phyloP scores from a whole-genome alignment of 2,797 vertebrate genomes.

The Jordanella pulchra region DNA sequence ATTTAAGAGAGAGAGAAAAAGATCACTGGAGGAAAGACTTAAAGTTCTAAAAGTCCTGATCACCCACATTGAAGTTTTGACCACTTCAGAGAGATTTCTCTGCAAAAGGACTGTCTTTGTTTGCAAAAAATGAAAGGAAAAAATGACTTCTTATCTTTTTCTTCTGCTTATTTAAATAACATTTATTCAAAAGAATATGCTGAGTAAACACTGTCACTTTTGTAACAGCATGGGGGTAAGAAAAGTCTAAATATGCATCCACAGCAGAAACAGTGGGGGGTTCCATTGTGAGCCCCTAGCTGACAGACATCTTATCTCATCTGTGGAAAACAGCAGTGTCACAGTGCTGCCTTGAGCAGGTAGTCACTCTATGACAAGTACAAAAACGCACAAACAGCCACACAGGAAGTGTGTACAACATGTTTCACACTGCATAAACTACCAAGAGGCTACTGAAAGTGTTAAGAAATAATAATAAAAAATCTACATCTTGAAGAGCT shows the following conservation, averaged over 20 bases:
- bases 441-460: constrained; percentile 19
- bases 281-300: constrained; percentile 52
- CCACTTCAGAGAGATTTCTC: constrained; percentile 41
- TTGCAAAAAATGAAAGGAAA: constrained; percentile 48
- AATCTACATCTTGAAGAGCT: background rate
- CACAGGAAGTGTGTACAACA: constrained; percentile 1
- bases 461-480: constrained; percentile 4
- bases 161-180: constrained; percentile 53
- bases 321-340: constrained; percentile 55
- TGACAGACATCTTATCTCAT: constrained; percentile 69
- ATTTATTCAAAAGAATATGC: constrained; percentile 66
- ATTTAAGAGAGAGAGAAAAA: constrained; percentile 7
- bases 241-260: constrained; percentile 64
- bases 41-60: constrained; percentile 13
- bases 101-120: constrained; percentile 47
- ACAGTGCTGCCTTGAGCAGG: constrained; percentile 42
- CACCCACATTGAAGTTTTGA: constrained; percentile 31
- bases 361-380: constrained; percentile 8
- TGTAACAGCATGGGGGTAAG: constrained; percentile 48
- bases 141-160: constrained; percentile 56
- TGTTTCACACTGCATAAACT: constrained; percentile 17
- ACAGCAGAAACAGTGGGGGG: constrained; percentile 57
- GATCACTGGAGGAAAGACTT: background rate
- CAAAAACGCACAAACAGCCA: constrained; percentile 1
- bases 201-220: constrained; percentile 67